These are phyloP conservation scores for Leuctra nigra DNA, from an alignment of 2,888 invertebrate species.

Conservation along the genomic window DNA sequence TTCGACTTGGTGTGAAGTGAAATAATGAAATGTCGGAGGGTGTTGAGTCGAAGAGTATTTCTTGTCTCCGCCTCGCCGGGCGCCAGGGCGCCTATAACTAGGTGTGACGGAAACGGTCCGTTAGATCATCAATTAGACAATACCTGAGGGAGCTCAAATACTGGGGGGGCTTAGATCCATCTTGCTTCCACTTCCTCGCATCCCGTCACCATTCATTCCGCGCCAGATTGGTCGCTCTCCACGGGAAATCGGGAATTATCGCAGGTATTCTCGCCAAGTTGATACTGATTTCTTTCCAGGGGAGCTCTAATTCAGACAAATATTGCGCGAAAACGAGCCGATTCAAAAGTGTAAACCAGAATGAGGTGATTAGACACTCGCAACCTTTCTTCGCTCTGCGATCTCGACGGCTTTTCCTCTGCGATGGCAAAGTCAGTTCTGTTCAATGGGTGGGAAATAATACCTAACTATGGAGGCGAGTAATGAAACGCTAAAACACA, in stretches of 20 bases:
- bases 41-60: too few relatives aligned
- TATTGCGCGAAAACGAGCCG: too few relatives aligned
- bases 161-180: constrained; percentile 8
- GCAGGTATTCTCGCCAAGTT: background rate
- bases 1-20: too few relatives aligned
- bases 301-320: too few relatives aligned
- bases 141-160: constrained; percentile 24
- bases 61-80: too few relatives aligned
- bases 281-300: too few relatives aligned
- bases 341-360: too few relatives aligned
- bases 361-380: too few relatives aligned
- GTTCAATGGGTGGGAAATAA: constrained; percentile 21
- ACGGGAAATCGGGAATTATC: constrained; percentile 2
- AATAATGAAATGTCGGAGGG: too few relatives aligned
- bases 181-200: constrained; percentile 21
- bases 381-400: too few relatives aligned
- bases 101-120: constrained; percentile 25
- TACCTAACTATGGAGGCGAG: constrained; percentile 19
- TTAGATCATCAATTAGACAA: constrained; percentile 27
- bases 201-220: constrained; percentile 23
- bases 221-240: constrained; percentile 19
- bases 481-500: constrained; percentile 22
- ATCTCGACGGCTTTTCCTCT: too few relatives aligned
- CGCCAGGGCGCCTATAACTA: constrained; percentile 15
- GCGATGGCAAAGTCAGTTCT: background rate